Conservation (phyloP, 92 coral and sea anemone genomes). For the Virgularia gustaviana region DNA sequence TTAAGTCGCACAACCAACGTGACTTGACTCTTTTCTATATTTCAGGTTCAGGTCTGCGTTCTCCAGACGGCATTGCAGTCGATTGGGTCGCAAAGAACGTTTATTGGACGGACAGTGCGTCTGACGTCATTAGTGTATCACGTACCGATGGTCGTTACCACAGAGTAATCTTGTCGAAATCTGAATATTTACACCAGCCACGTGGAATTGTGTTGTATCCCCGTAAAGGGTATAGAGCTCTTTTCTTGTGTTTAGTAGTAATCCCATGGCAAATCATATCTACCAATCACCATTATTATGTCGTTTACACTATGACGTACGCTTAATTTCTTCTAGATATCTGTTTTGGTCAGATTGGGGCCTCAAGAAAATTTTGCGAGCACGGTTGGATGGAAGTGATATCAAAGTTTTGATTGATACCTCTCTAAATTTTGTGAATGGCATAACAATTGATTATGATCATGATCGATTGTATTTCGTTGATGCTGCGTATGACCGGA, state of each 20-base stretch:
- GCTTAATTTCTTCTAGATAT: conserved; percentile 47
- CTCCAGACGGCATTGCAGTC: conserved; percentile 80
- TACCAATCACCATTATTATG: no score
- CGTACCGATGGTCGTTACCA: conserved; percentile 72
- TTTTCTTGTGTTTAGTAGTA: no score
- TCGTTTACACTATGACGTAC: not conserved
- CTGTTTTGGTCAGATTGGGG: conserved; percentile 95
- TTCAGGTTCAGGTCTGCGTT: conserved; percentile 48
- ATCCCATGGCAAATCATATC: no score
- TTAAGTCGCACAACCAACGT: not conserved
- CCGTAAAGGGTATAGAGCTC: conserved; percentile 60
- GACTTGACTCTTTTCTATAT: no score
- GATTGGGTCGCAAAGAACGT: conserved; percentile 94
- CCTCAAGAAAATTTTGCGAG: conserved; percentile 62
- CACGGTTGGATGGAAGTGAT: conserved; percentile 69
- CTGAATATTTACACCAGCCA: conserved; percentile 60
- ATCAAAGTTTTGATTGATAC: conserved; percentile 50
- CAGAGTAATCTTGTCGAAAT: conserved; percentile 35
- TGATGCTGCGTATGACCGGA: conserved; percentile 60
- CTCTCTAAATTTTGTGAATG: conserved; percentile 58
- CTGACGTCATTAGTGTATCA: conserved; percentile 62
- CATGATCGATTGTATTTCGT: conserved; percentile 68
- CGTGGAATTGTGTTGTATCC: conserved; percentile 91
- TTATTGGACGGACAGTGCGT: conserved; percentile 78
- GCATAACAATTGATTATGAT: conserved; percentile 72